Base-by-base conservation (phyloP, 2,888 invertebrate genomes). In the Callyntrura guangdongensis region DNA sequence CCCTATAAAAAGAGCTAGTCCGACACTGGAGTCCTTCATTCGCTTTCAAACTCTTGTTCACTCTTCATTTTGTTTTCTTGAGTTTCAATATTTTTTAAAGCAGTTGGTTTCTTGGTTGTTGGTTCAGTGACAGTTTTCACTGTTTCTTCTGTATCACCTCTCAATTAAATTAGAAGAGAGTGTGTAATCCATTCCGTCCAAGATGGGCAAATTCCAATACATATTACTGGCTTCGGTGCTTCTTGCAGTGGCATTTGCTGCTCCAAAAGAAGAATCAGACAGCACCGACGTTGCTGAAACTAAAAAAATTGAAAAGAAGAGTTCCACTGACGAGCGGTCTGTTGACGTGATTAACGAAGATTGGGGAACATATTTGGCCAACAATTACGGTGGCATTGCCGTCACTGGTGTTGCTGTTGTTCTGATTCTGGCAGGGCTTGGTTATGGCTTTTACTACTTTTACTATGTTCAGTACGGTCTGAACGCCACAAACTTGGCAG, bases 231-330 rank as follows among this genome's bases (percentile, higher is more conserved):
- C 86, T 3, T 82, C 91, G 17, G 85, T 92, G 82, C 74, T 94
- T 17, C 64, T 94, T 27, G 92, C 92, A 20, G 85, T 91, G 14
- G 91, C 92, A n/a, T 88, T 86, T 3, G 92, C 92, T 77, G 93
- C 93, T 25, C 93, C 93, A 17, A 91, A 93, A 17, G 93, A 93
- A 45, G 91, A 92, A 36, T 88, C 92, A 20, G 92, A 90, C 11
- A 86, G 45, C 14, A 89, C 83, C 3, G 85, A 72, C 4, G 85
- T 89, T 2, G 53, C 85, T 17, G 84, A 86, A n/a, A 45, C 47
- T 11, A 90, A 79, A 22, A 74, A 53, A 12, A 69, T 67, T 25
- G 88, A 90, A 53, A 89, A 85, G 67, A 86, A 81, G 25, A 85
- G 84, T 14, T 64, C 91, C 12, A 74, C 83, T 25, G 91, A 92